Percentiles rank a stretch among this genome's conserved stretches.
Conservation (phyloP, 2,888 invertebrate species). For the Eupithecia subumbrata region DNA sequence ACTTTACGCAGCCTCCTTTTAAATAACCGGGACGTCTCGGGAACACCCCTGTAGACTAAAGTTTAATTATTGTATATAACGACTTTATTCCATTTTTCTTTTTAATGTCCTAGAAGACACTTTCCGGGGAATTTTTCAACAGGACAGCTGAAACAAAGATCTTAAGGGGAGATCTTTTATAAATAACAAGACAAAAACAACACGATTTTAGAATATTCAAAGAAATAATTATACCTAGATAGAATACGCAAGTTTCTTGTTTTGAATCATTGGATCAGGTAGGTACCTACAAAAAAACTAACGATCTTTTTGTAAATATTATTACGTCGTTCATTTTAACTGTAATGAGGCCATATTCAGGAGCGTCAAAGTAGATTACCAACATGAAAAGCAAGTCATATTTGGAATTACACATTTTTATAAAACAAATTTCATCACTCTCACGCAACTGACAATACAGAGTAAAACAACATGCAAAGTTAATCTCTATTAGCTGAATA, state of each 20-base stretch:
- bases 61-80: constrained; percentile 10
- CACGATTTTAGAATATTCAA: not conserved
- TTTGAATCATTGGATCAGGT: too few relatives aligned
- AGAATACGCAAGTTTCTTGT: too few relatives aligned
- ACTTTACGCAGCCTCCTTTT: constrained; percentile 28
- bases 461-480: not conserved
- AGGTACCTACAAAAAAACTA: too few relatives aligned
- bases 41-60: constrained; percentile 11
- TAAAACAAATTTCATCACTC: not conserved
- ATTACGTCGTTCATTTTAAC: not conserved
- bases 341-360: not conserved
- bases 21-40: constrained; percentile 24
- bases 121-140: not conserved
- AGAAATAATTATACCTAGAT: not conserved
- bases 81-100: constrained; percentile 11
- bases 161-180: too few relatives aligned
- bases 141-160: too few relatives aligned
- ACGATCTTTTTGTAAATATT: not conserved
- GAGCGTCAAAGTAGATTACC: not conserved
- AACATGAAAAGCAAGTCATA: not conserved
- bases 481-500: not conserved
- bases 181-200: too few relatives aligned
- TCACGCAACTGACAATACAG: not conserved
- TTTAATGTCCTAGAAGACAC: not conserved
- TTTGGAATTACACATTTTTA: not conserved